Base-by-base conservation (phyloP, 2,113 vertebrate genomes). In the Phrynosoma platyrhinos region DNA sequence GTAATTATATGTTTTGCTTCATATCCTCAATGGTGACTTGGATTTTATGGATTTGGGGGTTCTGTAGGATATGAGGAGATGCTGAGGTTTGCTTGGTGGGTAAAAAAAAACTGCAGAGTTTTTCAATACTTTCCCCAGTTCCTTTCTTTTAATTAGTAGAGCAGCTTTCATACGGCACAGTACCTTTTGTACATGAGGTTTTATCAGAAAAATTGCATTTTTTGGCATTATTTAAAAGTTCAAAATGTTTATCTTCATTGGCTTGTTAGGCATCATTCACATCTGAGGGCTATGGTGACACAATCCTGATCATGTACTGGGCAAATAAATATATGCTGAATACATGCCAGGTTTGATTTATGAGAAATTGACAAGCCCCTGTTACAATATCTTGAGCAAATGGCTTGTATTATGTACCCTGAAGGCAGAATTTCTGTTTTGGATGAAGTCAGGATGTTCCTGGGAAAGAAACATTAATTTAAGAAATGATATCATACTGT, bases 381-480 rank as follows among this genome's bases (percentile, higher is more conserved):
- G 10, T 21, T 16, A 10, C 71, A 87, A 36, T n/a, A 75, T 88
- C 93, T 92, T 89, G 81, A 88, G 3, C 7, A 36, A 55, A 7
- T 87, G 47, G 25, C 86, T 88, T 79, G 20, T 90, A 18, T 80
- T 85, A 68, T 18, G 20, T 91, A 0, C 81, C 89, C 8, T 5
- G 21, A 85, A 90, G 53, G 20, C 42, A 82, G 3, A 68, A 5
- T 64, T 32, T 76, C 0, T 74, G 0, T 91, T 92, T 93, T 91
- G 74, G 72, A 21, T 91, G 47, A 83, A 75, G 10, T 55, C 86
- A 77, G 7, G 23, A 75, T 2, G 8, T 55, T 55, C 9, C 77
- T 88, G 20, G 40, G 42, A 88, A 55, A 83, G 66, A 53, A 85
- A 14, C 25, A 27, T 16, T 76, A 87, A 91, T 72, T 79, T 58